phyloP scores from a whole-genome alignment of 2,113 vertebrate species.

The Spea multiplicata region DNA sequence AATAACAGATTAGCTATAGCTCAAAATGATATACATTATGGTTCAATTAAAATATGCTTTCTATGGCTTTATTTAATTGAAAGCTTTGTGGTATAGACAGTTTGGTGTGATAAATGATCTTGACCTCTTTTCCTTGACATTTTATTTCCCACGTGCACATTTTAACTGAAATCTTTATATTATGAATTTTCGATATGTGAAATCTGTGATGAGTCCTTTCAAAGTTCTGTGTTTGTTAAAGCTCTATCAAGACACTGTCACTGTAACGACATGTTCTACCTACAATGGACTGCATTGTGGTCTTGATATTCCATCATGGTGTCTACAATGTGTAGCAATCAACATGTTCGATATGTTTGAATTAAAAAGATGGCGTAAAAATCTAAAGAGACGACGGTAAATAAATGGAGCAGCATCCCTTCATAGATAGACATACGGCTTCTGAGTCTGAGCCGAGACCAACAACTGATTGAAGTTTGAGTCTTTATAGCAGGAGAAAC shows the following conservation, averaged over 20 bases:
- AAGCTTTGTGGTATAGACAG: neutral
- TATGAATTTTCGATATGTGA: neutral
- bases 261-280: neutral
- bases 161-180: conserved; percentile 3
- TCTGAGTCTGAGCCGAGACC: no score
- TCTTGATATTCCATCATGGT: no score
- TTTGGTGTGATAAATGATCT: conserved; percentile 21
- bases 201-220: neutral
- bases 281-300: no score
- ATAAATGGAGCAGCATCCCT: no score
- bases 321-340: no score
- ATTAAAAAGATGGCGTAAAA: no score
- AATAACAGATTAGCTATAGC: conserved; percentile 26
- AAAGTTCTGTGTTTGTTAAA: neutral
- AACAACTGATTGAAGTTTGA: no score
- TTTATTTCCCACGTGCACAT: neutral
- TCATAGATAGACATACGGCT: no score
- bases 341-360: no score
- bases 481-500: no score
- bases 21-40: conserved; percentile 37
- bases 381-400: no score
- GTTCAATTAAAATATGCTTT: conserved; percentile 34
- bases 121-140: conserved; percentile 36
- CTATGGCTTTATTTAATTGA: conserved; percentile 26
- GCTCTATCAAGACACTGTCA: neutral